A percentile compares a stretch with the other conserved stretches of the same genome.
These are phyloP conservation scores for Popillia japonica DNA, from an alignment of 1,140 invertebrate genomes.

Conservation along the genomic window DNA sequence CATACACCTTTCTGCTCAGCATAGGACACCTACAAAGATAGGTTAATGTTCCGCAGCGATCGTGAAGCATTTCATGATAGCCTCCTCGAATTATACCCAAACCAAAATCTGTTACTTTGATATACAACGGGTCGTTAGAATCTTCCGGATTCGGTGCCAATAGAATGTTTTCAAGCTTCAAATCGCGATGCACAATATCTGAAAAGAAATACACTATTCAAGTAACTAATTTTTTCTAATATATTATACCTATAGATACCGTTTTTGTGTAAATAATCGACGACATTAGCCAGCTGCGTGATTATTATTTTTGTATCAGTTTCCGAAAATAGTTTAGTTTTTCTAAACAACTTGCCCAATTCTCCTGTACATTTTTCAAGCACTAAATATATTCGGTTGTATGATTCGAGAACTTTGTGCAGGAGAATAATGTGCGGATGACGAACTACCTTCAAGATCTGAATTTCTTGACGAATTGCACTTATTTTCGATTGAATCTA, in stretches of 20 bases:
- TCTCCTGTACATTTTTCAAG: slow-evolving; percentile 64
- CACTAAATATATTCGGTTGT: slow-evolving; percentile 62
- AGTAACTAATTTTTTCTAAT: background rate
- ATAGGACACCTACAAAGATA: slow-evolving; percentile 64
- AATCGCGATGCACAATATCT: slow-evolving; percentile 69
- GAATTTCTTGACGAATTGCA: slow-evolving; percentile 63
- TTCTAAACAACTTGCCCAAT: slow-evolving; percentile 59
- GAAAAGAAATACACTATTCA: slow-evolving; percentile 48
- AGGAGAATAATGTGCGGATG: slow-evolving; percentile 66
- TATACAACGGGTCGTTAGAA: slow-evolving; percentile 60
- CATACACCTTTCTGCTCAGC: background rate
- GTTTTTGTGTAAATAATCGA: slow-evolving; percentile 66
- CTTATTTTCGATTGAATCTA: slow-evolving; percentile 53
- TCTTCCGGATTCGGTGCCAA: slow-evolving; percentile 62
- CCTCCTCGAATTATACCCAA: slow-evolving; percentile 65
- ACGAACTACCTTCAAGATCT: slow-evolving; percentile 64
- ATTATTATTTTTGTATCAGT: slow-evolving; percentile 61
- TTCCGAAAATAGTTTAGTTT: slow-evolving; percentile 59
- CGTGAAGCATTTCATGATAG: slow-evolving; percentile 65
- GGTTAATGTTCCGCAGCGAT: slow-evolving; percentile 67
- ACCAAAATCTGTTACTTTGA: slow-evolving; percentile 69
- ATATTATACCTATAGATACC: slow-evolving; percentile 55
- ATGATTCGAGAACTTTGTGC: slow-evolving; percentile 65
- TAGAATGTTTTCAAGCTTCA: slow-evolving; percentile 69
- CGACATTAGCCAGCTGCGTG: slow-evolving; percentile 61